These are phyloP conservation scores for Nibea coibor DNA, from an alignment of 2,113 vertebrate species.

Conservation along the genomic window DNA sequence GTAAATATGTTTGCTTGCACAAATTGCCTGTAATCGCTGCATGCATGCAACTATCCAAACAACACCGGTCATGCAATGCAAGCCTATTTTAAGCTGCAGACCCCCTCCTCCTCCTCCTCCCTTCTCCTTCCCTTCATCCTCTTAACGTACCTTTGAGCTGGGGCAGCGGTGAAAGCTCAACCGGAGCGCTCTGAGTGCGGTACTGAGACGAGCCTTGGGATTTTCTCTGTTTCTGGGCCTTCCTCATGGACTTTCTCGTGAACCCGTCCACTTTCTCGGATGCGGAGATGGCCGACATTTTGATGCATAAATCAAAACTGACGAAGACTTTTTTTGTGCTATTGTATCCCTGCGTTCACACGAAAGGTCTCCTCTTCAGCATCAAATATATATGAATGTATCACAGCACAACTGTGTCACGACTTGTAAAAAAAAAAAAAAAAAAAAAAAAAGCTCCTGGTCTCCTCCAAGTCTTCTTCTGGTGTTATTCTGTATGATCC, in stretches of 20 bases:
- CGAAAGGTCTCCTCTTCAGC: slow-evolving; percentile 39
- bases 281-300: slow-evolving; percentile 94
- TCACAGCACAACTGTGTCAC: slow-evolving; percentile 14
- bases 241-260: slow-evolving; percentile 96
- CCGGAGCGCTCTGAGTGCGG: slow-evolving; percentile 87
- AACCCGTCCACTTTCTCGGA: slow-evolving; percentile 99
- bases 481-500: slow-evolving; percentile 62
- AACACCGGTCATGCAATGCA: not conserved
- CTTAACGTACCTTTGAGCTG: slow-evolving; percentile 91
- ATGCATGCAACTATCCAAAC: not conserved
- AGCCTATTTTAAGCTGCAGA: slow-evolving; percentile 56
- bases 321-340: slow-evolving; percentile 36
- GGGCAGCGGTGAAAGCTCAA: slow-evolving; percentile 93
- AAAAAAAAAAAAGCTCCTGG: slow-evolving; percentile 8
- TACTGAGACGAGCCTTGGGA: slow-evolving; percentile 97
- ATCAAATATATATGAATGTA: not conserved
- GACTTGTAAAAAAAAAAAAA: not conserved
- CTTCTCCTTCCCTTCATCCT: slow-evolving; percentile 51
- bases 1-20: not conserved
- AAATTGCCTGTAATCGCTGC: not conserved
- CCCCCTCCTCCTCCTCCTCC: not conserved
- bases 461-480: slow-evolving; percentile 1
- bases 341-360: slow-evolving; percentile 34
- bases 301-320: slow-evolving; percentile 63
- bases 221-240: slow-evolving; percentile 93